A percentile compares a stretch with the other conserved stretches of the same genome.
Conservation (phyloP, 2,888 invertebrate species). For the Metellina segmentata region DNA sequence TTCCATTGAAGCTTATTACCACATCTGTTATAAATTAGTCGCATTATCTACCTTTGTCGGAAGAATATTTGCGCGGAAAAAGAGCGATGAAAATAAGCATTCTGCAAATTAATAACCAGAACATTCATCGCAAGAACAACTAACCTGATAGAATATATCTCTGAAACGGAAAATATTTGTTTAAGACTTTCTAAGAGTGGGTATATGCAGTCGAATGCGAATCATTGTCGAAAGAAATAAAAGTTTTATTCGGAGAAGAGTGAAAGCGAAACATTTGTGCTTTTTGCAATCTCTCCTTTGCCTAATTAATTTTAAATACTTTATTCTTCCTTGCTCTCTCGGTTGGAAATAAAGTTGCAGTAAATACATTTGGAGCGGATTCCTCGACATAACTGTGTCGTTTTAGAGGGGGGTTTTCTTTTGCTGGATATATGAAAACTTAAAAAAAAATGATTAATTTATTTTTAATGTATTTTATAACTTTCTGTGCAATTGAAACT, state of each 20-base stretch:
- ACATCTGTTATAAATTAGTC: not conserved
- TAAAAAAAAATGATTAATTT: not conserved
- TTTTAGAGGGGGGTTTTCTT: not conserved
- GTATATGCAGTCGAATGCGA: not conserved
- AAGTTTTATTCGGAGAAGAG: not conserved
- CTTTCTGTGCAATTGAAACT: too few species aligned
- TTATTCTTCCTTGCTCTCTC: not conserved
- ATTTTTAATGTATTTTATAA: not conserved
- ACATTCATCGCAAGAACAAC: not conserved
- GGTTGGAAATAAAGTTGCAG: not conserved
- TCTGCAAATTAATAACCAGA: not conserved
- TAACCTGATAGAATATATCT: not conserved
- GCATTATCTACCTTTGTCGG: not conserved
- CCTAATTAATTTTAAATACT: not conserved
- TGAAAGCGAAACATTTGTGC: not conserved
- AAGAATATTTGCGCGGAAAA: not conserved
- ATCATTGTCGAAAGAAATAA: not conserved
- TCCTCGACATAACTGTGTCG: too few species aligned
- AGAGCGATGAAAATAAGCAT: not conserved
- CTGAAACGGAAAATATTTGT: not conserved
- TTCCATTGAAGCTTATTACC: not conserved
- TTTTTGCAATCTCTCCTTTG: not conserved
- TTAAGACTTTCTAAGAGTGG: not conserved
- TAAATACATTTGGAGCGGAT: too few species aligned
- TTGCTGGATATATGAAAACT: not conserved